These are phyloP conservation scores for Myocastor coypus DNA, from an alignment of 2,113 vertebrate genomes.

Conservation along the genomic window DNA sequence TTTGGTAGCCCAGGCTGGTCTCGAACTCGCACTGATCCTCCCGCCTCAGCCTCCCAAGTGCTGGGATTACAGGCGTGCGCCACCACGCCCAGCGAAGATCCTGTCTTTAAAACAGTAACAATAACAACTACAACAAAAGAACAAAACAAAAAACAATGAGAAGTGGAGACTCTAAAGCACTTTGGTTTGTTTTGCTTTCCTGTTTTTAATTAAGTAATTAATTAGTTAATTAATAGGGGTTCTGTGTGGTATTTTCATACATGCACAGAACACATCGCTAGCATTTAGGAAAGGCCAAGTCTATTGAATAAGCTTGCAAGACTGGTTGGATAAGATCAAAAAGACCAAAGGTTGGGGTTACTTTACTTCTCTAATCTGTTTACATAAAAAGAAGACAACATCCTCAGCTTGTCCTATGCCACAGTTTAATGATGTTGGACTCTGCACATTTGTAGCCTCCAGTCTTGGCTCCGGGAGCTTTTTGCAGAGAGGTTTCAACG, in stretches of 20 bases:
- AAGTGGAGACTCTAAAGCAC: background rate
- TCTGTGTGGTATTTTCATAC: background rate
- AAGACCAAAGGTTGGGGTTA: background rate
- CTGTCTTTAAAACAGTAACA: too few species aligned
- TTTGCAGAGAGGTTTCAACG: background rate
- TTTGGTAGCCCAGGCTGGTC: too few species aligned
- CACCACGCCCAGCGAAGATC: too few species aligned
- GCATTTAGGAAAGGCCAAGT: background rate
- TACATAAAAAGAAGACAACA: background rate
- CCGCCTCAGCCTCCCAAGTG: too few species aligned
- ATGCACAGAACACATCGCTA: background rate
- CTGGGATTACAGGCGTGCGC: too few species aligned
- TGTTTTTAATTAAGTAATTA: background rate
- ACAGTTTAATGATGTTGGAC: background rate
- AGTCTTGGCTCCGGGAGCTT: background rate
- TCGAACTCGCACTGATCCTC: too few species aligned
- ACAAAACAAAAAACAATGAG: background rate
- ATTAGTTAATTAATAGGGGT: background rate
- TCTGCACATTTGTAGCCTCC: background rate
- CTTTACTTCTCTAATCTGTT: background rate
- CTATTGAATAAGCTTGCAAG: background rate
- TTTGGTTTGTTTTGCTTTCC: background rate
- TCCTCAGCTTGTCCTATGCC: background rate
- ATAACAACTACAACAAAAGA: background rate
- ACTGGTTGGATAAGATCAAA: background rate